Percentiles rank a stretch among this genome's conserved stretches.
Evolutionary conservation across 2,113 vertebrate species (phyloP).

Genomic region (Gadus chalcogrammus): DNA sequence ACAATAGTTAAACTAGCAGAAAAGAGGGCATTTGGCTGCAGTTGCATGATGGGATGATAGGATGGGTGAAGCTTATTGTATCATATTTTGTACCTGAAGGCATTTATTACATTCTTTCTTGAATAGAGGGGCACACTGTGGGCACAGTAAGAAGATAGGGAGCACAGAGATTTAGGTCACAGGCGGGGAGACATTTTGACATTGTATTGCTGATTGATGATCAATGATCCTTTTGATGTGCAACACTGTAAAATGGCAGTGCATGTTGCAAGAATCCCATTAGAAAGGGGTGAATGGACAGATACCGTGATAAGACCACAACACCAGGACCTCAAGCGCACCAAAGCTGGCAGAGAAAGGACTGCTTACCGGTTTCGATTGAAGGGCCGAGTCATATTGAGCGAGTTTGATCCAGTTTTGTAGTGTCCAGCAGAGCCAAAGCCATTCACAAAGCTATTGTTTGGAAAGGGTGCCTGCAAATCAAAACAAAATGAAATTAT

Average conservation of each 20-base stretch:
- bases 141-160: slow-evolving; percentile 71
- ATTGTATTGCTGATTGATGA: slow-evolving; percentile 8
- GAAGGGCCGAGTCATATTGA: slow-evolving; percentile 89
- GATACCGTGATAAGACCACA: background rate
- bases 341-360: background rate
- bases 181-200: slow-evolving; percentile 7
- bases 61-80: slow-evolving; percentile 61
- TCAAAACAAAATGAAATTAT: background rate
- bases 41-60: slow-evolving; percentile 42
- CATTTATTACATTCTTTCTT: slow-evolving; percentile 85
- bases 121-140: slow-evolving; percentile 81
- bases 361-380: slow-evolving; percentile 86
- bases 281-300: slow-evolving; percentile 4
- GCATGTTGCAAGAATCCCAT: slow-evolving; percentile 23
- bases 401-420: slow-evolving; percentile 83
- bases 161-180: slow-evolving; percentile 50
- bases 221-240: slow-evolving; percentile 7
- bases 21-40: slow-evolving; percentile 41
- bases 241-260: slow-evolving; percentile 24
- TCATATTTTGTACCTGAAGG: slow-evolving; percentile 75
- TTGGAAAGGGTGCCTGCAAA: slow-evolving; percentile 93
- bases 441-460: slow-evolving; percentile 94
- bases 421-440: slow-evolving; percentile 90
- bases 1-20: slow-evolving; percentile 19
- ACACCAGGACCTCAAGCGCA: background rate